phyloP scores from a whole-genome alignment of 2,797 vertebrate genomes.

The Balearica regulorum region DNA sequence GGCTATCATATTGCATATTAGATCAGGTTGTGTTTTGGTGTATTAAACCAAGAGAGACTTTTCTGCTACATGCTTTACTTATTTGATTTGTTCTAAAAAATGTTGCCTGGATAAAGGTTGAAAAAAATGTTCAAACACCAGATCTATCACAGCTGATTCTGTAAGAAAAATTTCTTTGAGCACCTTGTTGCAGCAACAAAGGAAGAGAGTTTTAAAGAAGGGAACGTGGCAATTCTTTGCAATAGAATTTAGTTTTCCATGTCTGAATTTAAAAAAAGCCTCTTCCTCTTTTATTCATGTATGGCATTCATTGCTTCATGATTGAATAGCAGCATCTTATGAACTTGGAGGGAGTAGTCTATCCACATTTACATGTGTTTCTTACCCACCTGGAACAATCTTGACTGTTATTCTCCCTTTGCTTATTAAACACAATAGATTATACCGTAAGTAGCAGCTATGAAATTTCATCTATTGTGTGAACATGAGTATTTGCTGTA shows the following conservation, averaged over 20 bases:
- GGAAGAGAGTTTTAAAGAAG: neutral
- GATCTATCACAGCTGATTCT: neutral
- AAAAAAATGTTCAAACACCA: neutral
- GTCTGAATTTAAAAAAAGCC: neutral
- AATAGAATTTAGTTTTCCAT: neutral
- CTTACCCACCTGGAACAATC: neutral
- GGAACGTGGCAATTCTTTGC: neutral
- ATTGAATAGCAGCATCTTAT: neutral
- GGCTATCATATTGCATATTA: neutral
- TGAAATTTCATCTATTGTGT: neutral
- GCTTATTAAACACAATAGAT: neutral
- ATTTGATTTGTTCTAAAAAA: neutral
- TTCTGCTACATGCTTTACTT: neutral
- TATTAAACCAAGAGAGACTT: neutral
- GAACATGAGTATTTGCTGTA: neutral
- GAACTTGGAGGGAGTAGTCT: neutral
- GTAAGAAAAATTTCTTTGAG: neutral
- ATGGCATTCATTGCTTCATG: neutral
- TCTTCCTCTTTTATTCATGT: neutral
- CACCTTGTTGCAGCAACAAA: neutral
- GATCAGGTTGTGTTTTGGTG: neutral
- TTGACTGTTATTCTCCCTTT: neutral
- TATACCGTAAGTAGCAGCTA: neutral
- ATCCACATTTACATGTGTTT: neutral
- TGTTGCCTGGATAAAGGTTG: neutral